Percentiles rank a stretch among this genome's conserved stretches.
phyloP scores from a whole-genome alignment of 2,113 vertebrate genomes.

The Notechis scutatus region DNA sequence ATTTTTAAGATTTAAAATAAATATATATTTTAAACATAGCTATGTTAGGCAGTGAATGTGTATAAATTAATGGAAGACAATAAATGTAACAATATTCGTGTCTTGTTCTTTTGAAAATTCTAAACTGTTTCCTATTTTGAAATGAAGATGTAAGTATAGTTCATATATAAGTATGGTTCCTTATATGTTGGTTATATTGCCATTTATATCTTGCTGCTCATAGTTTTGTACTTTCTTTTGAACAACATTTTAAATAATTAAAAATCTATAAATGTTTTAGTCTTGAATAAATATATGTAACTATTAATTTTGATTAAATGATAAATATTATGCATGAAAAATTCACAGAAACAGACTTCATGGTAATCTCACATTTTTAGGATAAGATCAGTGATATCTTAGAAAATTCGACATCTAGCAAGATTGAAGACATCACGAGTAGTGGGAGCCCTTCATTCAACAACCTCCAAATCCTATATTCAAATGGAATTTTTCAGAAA shows the following conservation, averaged over 20 bases:
- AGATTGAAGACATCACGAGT: neutral
- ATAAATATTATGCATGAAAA: neutral
- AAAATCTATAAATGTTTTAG: neutral
- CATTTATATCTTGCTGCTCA: neutral
- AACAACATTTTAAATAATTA: neutral
- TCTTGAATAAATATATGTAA: neutral
- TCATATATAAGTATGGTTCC: neutral
- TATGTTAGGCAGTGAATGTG: neutral
- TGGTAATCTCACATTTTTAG: neutral
- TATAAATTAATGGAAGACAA: neutral
- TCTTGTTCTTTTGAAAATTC: neutral
- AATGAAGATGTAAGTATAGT: neutral
- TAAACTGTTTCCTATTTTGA: neutral
- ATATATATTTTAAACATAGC: neutral
- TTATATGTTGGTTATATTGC: neutral
- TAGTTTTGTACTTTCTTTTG: neutral
- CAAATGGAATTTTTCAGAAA: neutral
- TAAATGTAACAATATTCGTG: neutral
- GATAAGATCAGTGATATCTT: neutral
- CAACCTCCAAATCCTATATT: neutral
- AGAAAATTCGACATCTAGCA: neutral
- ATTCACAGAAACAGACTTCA: neutral
- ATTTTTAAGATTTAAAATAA: neutral
- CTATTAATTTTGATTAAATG: neutral
- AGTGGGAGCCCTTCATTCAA: neutral